Evolutionary conservation across 2,888 invertebrate species (phyloP), one percentile per base, ranked within the genome.

Genomic region (Tenthredo amoena): DNA sequence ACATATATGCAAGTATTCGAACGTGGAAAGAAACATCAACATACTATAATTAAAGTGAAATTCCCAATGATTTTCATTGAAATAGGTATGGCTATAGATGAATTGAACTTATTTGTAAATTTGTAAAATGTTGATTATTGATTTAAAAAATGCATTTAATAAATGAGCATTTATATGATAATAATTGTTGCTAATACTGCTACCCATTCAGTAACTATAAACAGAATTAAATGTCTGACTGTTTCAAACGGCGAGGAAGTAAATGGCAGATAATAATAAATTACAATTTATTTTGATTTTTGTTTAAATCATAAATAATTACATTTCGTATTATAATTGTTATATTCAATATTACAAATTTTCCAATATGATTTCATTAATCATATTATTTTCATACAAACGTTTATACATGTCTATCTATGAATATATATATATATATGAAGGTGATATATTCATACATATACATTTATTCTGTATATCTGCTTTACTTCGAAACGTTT

Each of bases 221-320:
- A 21, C 40, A 40, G 12, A 43, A 74, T 43, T 43, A 9, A 12
- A 18, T n/a, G 21, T 74, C 2, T 2, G n/a, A 37, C 18, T n/a
- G 40, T 72, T 37, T 37, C n/a, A 5, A 72, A 7, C 58, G 34
- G 68, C 40, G 21, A 40, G 12, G 21, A 9, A 37, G 34, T 81
- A 40, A 81, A 26, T 2, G 71, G 82, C 68, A 74, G 85, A 85
- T 89, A 88, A 89, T 92, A 93, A 93, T 93, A 93, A 93, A 93
- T 93, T 93, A 92, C 90, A 90, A 90, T 93, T 92, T 92, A 92
- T 92, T 92, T 90, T 87, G 88, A 88, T 90, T 88, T 85, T 89
- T 91, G n/a, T 74, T 74, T 21, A 91, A 92, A 92, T 89, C 88
- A 92, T 91, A 90, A 92, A 93, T 92, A 92, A 92, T 92, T 90